Base-by-base conservation (phyloP, 2,888 invertebrate genomes). In the Pristionchus exspectatus region DNA sequence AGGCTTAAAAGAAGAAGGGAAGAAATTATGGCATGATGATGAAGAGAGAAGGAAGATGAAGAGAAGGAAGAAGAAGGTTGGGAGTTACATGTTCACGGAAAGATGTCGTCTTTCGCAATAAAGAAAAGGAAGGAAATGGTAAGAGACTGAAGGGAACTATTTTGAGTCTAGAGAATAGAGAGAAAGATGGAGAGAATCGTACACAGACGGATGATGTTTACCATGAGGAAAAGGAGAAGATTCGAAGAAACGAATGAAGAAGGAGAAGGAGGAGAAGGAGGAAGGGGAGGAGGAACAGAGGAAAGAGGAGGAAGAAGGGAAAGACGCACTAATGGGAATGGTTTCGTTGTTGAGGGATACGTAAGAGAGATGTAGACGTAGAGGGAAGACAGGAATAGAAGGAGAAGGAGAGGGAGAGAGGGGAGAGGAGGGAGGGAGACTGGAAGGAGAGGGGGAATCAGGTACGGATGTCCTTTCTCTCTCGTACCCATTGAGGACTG, bases 311-410 rank as follows among this genome's bases (percentile, higher is more conserved):
- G 59, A 85, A 50, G 81, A 24, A 50, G 81, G 44, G 44, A 10
- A 33, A 85, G 88, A 90, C 85, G 88, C 84, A 90, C 87, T 90
- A 83, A 91, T 87, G 89, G 87, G 81, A 81, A 87, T 59, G 2
- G n/a, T 12, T 66, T 27, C 66, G n/a, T 66, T 66, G 66, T 66
- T 66, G 33, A 14, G 72, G 27, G 27, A 33, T 16, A 27, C 18
- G 72, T 7, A 30, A 63, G 72, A 77, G 86, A 90, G 85, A 74
- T 59, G 38, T 63, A 81, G 44, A 24, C 21, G 84, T 44, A 66
- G 88, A 88, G 69, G 72, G 87, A 44, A 21, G 86, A 63, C 72
- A 88, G 87, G 63, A 63, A n/a, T 30, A 86, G 50, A 27, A n/a
- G 44, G 85, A 59, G 30, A 24, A 21, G 30, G 50, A 21, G 38